Evolutionary conservation across 2,797 vertebrate genomes (phyloP).

Genomic region (Kryptopterus vitreolus): DNA sequence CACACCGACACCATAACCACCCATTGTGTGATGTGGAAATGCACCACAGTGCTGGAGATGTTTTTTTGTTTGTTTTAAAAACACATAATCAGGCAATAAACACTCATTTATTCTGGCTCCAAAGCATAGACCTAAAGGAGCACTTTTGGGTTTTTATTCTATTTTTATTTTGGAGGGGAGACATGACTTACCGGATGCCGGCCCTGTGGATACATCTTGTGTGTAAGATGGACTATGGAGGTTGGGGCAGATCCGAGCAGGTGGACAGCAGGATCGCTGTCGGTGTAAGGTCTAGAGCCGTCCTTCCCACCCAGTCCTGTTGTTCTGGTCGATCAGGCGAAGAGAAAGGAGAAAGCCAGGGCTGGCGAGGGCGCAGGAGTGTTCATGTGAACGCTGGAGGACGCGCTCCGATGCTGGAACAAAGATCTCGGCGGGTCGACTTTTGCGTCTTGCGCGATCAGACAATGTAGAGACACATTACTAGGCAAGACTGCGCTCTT

Average conservation of each 20-base stretch:
- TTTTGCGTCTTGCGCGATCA: background rate
- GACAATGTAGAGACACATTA: conserved; percentile 5
- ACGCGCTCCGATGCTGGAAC: background rate
- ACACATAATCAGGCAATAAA: conserved; percentile 22
- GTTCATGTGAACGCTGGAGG: background rate
- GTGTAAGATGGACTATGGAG: conserved; percentile 31
- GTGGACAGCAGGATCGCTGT: conserved; percentile 69
- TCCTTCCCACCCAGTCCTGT: conserved; percentile 5
- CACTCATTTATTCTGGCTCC: conserved; percentile 32
- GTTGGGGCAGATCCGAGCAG: conserved; percentile 63
- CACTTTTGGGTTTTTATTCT: conserved; percentile 15
- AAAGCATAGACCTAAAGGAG: conserved; percentile 12
- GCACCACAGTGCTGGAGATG: background rate
- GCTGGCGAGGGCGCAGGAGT: conserved; percentile 10
- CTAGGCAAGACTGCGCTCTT: background rate
- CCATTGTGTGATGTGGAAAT: background rate
- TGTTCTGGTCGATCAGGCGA: background rate
- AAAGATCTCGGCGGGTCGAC: background rate
- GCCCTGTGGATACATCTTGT: conserved; percentile 92
- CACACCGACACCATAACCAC: conserved; percentile 3
- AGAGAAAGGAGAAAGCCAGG: background rate
- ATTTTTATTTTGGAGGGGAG: too few relatives aligned
- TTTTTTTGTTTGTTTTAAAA: background rate
- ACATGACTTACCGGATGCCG: conserved; percentile 89
- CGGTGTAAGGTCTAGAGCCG: conserved; percentile 44